Conservation (phyloP, 2,113 vertebrate species). For the Coracopsis vasa region DNA sequence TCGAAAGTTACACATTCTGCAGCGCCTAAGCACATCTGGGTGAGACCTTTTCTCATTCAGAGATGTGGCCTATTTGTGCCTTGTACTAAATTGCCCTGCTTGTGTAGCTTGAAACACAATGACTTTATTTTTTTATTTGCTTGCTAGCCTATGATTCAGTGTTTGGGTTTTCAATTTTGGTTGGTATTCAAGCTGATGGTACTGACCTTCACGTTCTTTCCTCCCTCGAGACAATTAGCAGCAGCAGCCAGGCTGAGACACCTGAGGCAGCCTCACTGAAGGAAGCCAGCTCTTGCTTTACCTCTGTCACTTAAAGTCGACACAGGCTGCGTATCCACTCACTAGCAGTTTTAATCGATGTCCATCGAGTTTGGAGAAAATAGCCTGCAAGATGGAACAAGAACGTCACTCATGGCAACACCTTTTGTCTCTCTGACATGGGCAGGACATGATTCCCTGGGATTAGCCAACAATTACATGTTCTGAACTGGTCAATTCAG, state of each 20-base stretch:
- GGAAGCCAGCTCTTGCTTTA: not conserved
- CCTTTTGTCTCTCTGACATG: slow-evolving; percentile 85
- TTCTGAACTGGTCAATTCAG: slow-evolving; percentile 92
- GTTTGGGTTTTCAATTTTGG: not conserved
- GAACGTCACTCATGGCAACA: slow-evolving; percentile 66
- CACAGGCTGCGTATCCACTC: slow-evolving; percentile 63
- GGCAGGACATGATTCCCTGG: slow-evolving; percentile 89
- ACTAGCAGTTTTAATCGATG: slow-evolving; percentile 77
- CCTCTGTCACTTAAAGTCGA: not conserved
- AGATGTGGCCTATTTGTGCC: not conserved
- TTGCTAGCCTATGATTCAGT: not conserved
- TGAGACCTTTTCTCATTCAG: not conserved
- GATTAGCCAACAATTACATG: slow-evolving; percentile 92
- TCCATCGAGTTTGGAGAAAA: slow-evolving; percentile 71
- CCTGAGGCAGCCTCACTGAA: not conserved
- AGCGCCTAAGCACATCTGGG: not conserved
- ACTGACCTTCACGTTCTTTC: not conserved
- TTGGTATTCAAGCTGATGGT: accelerated
- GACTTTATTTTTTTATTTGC: not conserved
- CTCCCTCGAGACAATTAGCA: not conserved
- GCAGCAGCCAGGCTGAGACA: not conserved
- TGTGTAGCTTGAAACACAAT: not conserved
- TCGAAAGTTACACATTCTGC: not conserved
- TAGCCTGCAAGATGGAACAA: slow-evolving; percentile 26
- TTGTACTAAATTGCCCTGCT: not conserved